Percentiles rank a stretch among this genome's conserved stretches.
Evolutionary conservation across 2,797 vertebrate species (phyloP).

Genomic region (Pseudochirops cupreus): DNA sequence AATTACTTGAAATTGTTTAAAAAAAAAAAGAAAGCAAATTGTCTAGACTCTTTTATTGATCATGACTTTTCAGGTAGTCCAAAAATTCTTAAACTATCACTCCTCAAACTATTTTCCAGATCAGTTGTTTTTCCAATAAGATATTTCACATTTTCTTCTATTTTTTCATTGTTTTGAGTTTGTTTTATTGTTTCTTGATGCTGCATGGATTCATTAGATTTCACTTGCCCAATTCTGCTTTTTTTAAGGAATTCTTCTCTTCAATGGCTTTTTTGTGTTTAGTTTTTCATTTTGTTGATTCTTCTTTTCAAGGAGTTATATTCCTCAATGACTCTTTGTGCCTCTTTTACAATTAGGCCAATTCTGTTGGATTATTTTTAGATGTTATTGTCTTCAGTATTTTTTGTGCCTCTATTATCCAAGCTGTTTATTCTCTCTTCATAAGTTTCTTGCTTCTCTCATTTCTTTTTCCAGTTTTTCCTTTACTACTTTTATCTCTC

Average conservation of each 20-base stretch:
- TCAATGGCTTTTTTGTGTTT: not conserved
- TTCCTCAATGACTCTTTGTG: not conserved
- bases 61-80: not conserved
- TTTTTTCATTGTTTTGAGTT: not conserved
- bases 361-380: too few species aligned
- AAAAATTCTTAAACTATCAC: too few species aligned
- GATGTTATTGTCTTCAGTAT: too few species aligned
- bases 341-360: not conserved
- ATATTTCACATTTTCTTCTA: not conserved
- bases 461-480: not conserved
- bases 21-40: too few species aligned
- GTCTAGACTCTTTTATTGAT: not conserved
- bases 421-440: not conserved
- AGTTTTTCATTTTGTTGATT: too few species aligned
- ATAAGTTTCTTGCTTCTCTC: not conserved
- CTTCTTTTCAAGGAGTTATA: not conserved
- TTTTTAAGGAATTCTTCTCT: not conserved
- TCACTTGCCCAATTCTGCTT: not conserved
- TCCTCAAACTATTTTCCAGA: not conserved
- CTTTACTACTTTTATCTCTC: not conserved
- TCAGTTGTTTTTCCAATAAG: not conserved
- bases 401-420: not conserved
- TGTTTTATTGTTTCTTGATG: not conserved
- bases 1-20: not conserved
- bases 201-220: not conserved